Evolutionary conservation across 2,113 vertebrate genomes (phyloP), one percentile per base, ranked within the genome.

Genomic region (Semicossyphus pulcher): DNA sequence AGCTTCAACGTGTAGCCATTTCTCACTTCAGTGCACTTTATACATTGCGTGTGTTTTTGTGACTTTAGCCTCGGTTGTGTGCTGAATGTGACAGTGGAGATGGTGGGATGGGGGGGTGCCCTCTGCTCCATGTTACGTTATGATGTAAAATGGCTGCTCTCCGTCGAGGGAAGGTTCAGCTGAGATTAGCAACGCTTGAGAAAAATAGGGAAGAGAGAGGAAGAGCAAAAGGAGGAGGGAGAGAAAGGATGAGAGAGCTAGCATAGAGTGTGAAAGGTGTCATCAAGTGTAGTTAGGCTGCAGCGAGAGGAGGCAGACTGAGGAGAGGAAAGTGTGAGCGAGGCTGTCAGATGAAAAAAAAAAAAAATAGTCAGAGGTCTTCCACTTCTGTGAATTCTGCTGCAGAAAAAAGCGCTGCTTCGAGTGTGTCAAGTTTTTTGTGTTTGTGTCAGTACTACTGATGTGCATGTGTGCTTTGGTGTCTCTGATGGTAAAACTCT

Each of bases 101-200:
- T 59, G 60, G 51, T 28, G 54, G 61, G 36, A 34, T 23, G 6
- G 41, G 41, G 26, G 28, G 25, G 12, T 78, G 73, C 47, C 67
- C 67, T 83, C 72, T 81, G 79, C 76, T 69, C 76, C 72, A 67
- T 82, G 69, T 81, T 78, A 76, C 37, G 59, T 62, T 77, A 47
- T 39, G 29, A 59, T 56, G 69, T 75, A 90, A 91, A 91, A 90
- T 90, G 87, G 88, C 88, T 83, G 63, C 86, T 84, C 56, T 86
- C 63, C 29, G 41, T 74, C 3, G 18, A 78, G 54, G 29, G 41
- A 81, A 88, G 72, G 72, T 83, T 83, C 84, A 83, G 78, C 74
- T 61, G 74, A 86, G 73, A 91, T 89, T 84, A 86, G 65, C 66
- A 56, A 75, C 0, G 56, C 74, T 82, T 62, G 83, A 75, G 60